Base-by-base conservation (phyloP, 2,888 invertebrate genomes). In the Nomada goodeniana region DNA sequence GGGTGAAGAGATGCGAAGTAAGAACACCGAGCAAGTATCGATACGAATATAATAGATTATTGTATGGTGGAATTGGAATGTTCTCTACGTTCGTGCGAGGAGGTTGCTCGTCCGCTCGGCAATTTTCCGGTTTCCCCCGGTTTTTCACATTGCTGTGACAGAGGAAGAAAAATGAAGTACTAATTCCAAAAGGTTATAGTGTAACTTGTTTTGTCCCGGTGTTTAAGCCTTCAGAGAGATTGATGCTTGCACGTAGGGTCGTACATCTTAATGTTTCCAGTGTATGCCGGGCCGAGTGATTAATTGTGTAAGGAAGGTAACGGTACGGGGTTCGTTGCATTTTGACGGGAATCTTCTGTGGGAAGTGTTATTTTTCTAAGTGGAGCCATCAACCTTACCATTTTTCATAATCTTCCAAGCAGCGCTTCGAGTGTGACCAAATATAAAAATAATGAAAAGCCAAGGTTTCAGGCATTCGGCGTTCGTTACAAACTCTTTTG, bases 181-280 rank as follows among this genome's bases (percentile, higher is more conserved):
- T 20, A 15, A 50, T 36, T 36, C 50, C 11, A 60, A 15, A 20
- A 71, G 60, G 70, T 71, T 71, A 61, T 15, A 71, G 60, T 29
- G 70, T 36, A 61, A 71, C 47, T 60, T 71, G 50, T 61, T 71
- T 61, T 71, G 70, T 70, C 47, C 47, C 69, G 69, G 59, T 18
- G 59, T 60, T 71, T 71, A 71, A 71, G 60, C 60, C 60, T 71
- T 71, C 70, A 71, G 60, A 36, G 70, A 71, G 70, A 71, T 71
- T 71, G 70, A 61, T 71, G 70, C 50, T 20, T 47, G 70, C 47
- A 47, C 60, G 18, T 5, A 50, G 70, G 70, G 70, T 61, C 70
- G 70, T 71, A 60, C 70, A 50, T 71, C 70, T 71, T 71, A 71
- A 71, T 71, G 70, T 61, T 71, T 71, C 70, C 70, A 71, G 47